phyloP scores from a whole-genome alignment of 2,888 invertebrate genomes.

The Pollenia labialis region DNA sequence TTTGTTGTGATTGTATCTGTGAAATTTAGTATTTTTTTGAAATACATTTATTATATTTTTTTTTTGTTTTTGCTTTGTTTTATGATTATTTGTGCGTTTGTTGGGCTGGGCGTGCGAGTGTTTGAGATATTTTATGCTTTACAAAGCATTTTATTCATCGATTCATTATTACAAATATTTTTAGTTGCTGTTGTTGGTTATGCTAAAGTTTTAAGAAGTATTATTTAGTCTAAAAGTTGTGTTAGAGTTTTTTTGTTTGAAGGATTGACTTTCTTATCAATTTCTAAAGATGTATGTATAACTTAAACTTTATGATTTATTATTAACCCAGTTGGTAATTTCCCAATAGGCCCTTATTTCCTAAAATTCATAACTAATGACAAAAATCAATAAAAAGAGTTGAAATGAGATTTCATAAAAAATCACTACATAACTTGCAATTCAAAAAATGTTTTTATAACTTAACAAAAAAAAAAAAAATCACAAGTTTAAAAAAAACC shows the following conservation, averaged over 20 bases:
- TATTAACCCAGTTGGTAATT: too few species aligned
- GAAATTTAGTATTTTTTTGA: constrained; percentile 31
- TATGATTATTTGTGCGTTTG: constrained; percentile 1
- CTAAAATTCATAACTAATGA: too few species aligned
- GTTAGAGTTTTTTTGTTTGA: constrained; percentile 11
- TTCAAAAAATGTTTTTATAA: too few species aligned
- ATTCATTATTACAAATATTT: constrained; percentile 57
- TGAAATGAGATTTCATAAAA: too few species aligned
- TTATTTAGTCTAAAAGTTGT: background rate
- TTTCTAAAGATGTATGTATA: too few species aligned
- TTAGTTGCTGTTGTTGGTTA: background rate
- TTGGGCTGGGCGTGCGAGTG: constrained; percentile 3
- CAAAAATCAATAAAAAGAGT: too few species aligned
- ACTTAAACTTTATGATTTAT: too few species aligned
- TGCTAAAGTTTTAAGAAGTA: constrained; percentile 11
- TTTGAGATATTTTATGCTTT: constrained; percentile 43
- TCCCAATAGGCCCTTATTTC: too few species aligned
- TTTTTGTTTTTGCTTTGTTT: constrained; percentile 3
- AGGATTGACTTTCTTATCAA: background rate
- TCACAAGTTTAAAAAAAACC: too few species aligned
- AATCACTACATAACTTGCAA: too few species aligned
- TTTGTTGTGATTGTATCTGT: constrained; percentile 38
- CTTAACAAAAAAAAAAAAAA: too few species aligned
- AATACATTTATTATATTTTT: background rate
- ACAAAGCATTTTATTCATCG: constrained; percentile 69